Conservation (phyloP, 2,888 invertebrate genomes). For the Drosophila mercatorum region DNA sequence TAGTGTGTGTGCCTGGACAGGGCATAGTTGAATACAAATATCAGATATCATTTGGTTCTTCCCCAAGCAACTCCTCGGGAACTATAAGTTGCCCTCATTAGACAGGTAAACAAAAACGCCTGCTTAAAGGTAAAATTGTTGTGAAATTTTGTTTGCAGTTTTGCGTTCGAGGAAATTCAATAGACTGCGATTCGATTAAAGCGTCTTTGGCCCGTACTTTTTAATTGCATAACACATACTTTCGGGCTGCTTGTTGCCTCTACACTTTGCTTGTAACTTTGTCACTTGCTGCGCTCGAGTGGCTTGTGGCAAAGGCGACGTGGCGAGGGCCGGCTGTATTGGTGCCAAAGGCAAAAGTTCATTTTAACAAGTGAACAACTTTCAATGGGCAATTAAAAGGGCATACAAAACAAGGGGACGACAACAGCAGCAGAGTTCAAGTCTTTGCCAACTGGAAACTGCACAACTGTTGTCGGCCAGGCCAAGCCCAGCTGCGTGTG, state of each 20-base stretch:
- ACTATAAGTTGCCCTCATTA: background rate
- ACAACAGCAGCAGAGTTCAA: slow-evolving; percentile 42
- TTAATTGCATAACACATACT: slow-evolving; percentile 75
- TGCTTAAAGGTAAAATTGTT: slow-evolving; percentile 5
- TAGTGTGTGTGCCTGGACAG: no score
- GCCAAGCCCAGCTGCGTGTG: slow-evolving; percentile 1
- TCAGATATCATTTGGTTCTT: background rate
- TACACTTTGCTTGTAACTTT: slow-evolving; percentile 57
- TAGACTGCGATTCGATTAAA: slow-evolving; percentile 52
- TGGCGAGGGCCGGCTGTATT: slow-evolving; percentile 4
- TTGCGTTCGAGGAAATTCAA: slow-evolving; percentile 45
- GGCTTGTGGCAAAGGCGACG: background rate
- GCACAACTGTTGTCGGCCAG: slow-evolving; percentile 21
- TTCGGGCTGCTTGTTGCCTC: slow-evolving; percentile 65
- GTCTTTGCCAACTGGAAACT: slow-evolving; percentile 39
- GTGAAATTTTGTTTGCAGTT: slow-evolving; percentile 10
- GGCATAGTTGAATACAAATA: background rate
- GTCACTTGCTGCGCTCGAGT: slow-evolving; percentile 13
- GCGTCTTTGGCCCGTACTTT: slow-evolving; percentile 45
- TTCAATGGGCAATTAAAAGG: slow-evolving; percentile 79
- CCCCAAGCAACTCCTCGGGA: background rate
- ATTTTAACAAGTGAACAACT: slow-evolving; percentile 79
- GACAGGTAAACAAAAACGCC: slow-evolving; percentile 9
- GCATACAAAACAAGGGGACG: slow-evolving; percentile 84
- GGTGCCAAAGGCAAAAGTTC: slow-evolving; percentile 68